Conservation (phyloP, 2,113 vertebrate species). For the Aramus guarauna region DNA sequence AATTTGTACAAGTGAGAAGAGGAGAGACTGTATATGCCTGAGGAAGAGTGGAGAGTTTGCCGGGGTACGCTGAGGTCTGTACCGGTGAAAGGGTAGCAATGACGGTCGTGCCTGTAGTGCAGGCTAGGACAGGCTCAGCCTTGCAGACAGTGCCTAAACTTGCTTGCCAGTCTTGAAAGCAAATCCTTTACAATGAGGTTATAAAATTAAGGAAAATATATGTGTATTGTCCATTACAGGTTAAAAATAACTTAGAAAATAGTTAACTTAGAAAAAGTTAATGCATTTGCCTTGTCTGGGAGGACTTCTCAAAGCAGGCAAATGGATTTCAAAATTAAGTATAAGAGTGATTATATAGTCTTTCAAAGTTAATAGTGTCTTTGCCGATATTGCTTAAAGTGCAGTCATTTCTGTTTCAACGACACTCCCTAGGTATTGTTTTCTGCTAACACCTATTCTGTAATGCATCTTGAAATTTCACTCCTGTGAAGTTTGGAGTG, state of each 20-base stretch:
- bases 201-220: background rate
- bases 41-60: background rate
- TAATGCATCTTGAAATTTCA: background rate
- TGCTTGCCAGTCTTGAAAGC: background rate
- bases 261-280: too few relatives aligned
- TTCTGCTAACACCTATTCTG: background rate
- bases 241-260: background rate
- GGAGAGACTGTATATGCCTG: background rate
- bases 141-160: background rate
- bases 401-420: background rate
- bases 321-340: background rate
- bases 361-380: background rate
- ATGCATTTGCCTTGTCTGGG: background rate
- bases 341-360: background rate
- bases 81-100: accelerated
- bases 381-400: background rate
- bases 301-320: background rate
- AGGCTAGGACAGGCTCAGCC: background rate
- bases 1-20: background rate
- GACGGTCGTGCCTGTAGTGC: too few relatives aligned
- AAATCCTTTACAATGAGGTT: background rate
- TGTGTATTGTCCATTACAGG: background rate
- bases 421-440: background rate
- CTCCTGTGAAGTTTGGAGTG: background rate
- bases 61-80: accelerated